Evolutionary conservation across 1,140 invertebrate genomes (phyloP), one percentile per base, ranked within the genome.

Genomic region (Drosophila hydei): DNA sequence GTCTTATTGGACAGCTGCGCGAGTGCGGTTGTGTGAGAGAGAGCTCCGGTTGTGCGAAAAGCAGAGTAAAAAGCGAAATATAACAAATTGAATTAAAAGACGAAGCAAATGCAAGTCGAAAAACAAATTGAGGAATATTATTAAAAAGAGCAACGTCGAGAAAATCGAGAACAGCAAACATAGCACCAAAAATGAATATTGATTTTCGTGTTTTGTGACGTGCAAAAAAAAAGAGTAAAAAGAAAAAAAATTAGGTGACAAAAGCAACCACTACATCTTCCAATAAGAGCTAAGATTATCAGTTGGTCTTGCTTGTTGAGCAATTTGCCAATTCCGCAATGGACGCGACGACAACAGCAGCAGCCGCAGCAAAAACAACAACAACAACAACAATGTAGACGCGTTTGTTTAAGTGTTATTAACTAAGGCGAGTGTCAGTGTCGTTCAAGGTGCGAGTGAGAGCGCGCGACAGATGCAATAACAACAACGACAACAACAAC

Each of bases 121-220:
- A 45, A 50, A 42, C 1, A 42, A 42, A 42, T 14, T 18, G 2
- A 67, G 9, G 70, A 55, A 68, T 48, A 52, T 54, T 65, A 59
- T 59, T 72, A 59, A 47, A 67, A 59, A 38, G 21, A n/a, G 36
- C 9, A 45, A 45, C 52, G 38, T 2, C 12, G 27, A 72, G 12
- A n/a, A 36, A 52, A 25, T 52, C 18, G 12, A 18, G 11, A 11
- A 43, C 43, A 16, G 11, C 3, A 16, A 36, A 33, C 18, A 19
- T 11, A 33, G 14, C 12, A 12, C 55, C 42, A 60, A 51, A 72
- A 77, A 62, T 55, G 56, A 59, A 11, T 87, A 87, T 88, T 88
- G 83, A 85, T 87, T 87, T 88, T 85, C 77, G 69, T 65, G 61
- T 68, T 58, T 65, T 30, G 61, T 65, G 64, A 43, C 36, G 61